Base-by-base conservation (phyloP, 2,888 invertebrate genomes). In the Petrolisthes manimaculis region DNA sequence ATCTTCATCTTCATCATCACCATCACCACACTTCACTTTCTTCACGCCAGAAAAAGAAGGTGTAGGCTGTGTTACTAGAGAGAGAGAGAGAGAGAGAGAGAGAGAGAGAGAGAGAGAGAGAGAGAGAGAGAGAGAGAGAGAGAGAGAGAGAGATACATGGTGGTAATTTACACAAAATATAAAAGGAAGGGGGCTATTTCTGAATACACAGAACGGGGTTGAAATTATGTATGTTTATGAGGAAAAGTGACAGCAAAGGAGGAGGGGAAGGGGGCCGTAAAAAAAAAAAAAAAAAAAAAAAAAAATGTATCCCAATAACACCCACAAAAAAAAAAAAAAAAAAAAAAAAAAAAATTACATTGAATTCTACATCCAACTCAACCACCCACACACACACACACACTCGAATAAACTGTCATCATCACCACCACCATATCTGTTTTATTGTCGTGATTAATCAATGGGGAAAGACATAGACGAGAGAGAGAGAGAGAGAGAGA, bases 111-210 rank as follows among this genome's bases (percentile, higher is more conserved):
- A 14, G 18, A 24, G 37, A 14, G 77, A 77, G 37, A 21, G 14
- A 5, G 37, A 77, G 37, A 77, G 77, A 77, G 37, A 77, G 77
- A 24, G 77, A 77, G 37, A 24, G 77, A 77, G 37, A 77, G 37
- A 24, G 12, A 77, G 37, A 24, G 77, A 24, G 37, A 77, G 77
- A 24, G 24, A 37, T 5, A 5, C 12, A 14, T 8, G 14, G 37
- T n/a, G 14, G 37, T 24, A 24, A 5, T 12, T 24, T 6, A 77
- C 6, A 4, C 6, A 77, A 37, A 24, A 12, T 24, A 5, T n/a
- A 21, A 14, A 18, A 71, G 18, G 24, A 51, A 77, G 51, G 37
- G 77, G 51, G 77, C 21, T 5, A 24, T 24, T 5, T 5, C 5
- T 18, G 37, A 24, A 77, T 5, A 5, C 12, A 24, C 5, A 37